Base-by-base conservation (phyloP, 2,113 vertebrate species). In the Anhinga anhinga region DNA sequence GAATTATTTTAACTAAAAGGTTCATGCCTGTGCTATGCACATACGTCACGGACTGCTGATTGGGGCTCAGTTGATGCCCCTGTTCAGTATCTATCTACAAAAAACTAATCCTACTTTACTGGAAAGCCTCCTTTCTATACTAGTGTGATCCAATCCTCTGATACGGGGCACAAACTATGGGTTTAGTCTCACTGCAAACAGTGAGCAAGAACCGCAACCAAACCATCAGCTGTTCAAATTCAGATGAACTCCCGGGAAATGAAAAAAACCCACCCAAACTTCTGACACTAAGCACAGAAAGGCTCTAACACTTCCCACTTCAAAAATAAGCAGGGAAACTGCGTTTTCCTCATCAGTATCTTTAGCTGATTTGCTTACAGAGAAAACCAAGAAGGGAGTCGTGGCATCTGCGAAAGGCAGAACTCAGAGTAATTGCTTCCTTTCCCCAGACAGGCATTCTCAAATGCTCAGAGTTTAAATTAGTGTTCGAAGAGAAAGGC, bases 131-230 rank as follows among this genome's bases (percentile, higher is more conserved):
- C 4, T 16, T 47, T 45, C 15, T 36, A 1, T 3, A 19, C 38
- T 38, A 2, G 14, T 6, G 0, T 0, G 22, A 76, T 32, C 42
- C 38, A 42, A 3, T 7, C 42, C 15, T 18, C 30, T 16, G 44
- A 25, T 3, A 27, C 30, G 7, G 22, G 14, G 15, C 59, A 86
- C 29, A 30, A 84, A 59, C 16, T 23, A 29, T 4, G 22, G 29
- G 49, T 72, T 91, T 25, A 29, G 5, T 15, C 30, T 83, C 77
- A 42, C 38, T 45, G 38, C 16, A 13, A 91, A 58, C 70, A 25
- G 13, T 26, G 84, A 85, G 52, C 61, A 76, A 36, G 7, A 92
- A 47, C 58, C 58, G 62, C 71, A 53, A 14, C 30, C 36, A 38
- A 69, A 16, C 45, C 45, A 50, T 15, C 22, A 40, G 36, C 30